phyloP scores from a whole-genome alignment of 2,888 invertebrate species.

The Melanotus villosus region DNA sequence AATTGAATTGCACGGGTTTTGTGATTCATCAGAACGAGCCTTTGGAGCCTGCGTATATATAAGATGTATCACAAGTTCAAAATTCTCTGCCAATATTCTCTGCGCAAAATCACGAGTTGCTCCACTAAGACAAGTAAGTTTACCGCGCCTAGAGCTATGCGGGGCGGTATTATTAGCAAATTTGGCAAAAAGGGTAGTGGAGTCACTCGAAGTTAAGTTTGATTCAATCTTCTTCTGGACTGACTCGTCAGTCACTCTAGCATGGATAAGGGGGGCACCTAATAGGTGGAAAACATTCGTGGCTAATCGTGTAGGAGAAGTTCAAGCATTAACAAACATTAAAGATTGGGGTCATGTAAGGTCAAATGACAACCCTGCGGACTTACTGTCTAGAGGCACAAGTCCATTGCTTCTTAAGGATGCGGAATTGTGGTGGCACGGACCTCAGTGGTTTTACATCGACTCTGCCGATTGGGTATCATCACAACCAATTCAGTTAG shows the following conservation, averaged over 20 bases:
- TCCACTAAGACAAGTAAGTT: constrained; percentile 46
- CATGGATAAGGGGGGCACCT: constrained; percentile 49
- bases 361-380: constrained; percentile 46
- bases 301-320: constrained; percentile 44
- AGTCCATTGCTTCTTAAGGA: neutral
- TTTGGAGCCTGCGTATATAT: constrained; percentile 55
- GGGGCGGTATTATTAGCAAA: constrained; percentile 46
- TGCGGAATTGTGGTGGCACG: constrained; percentile 39
- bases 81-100: constrained; percentile 41
- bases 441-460: constrained; percentile 18
- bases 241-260: constrained; percentile 50
- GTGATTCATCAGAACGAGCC: constrained; percentile 48
- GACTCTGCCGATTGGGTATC: neutral
- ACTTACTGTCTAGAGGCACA: constrained; percentile 36
- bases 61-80: constrained; percentile 27
- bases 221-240: constrained; percentile 44
- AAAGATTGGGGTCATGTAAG: constrained; percentile 44
- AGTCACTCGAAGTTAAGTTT: constrained; percentile 29
- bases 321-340: constrained; percentile 30
- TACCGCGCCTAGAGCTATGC: constrained; percentile 50
- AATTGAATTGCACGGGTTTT: constrained; percentile 52
- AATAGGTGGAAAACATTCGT: constrained; percentile 49
- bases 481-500: too few species aligned
- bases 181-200: constrained; percentile 27
- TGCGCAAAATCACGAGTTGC: constrained; percentile 54